These are phyloP conservation scores for Triplophysa bombifrons DNA, from an alignment of 2,797 vertebrate species.

Conservation along the genomic window DNA sequence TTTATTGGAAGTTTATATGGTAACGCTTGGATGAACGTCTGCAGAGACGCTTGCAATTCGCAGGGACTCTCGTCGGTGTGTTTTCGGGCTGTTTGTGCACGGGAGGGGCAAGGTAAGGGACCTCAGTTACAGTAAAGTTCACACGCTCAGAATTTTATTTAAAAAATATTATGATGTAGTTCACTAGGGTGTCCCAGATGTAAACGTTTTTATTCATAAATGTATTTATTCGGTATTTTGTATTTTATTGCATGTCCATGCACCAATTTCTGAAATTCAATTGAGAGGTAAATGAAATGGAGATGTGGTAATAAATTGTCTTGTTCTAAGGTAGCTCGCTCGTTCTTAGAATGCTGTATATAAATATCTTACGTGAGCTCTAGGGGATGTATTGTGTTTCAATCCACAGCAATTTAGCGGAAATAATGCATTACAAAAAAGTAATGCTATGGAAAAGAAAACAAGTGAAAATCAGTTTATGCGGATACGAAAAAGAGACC, in stretches of 20 bases:
- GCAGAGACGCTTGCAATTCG: constrained; percentile 50
- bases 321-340: not conserved
- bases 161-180: not conserved
- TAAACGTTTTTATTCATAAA: not conserved
- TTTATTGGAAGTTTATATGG: constrained; percentile 68
- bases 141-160: too few species aligned
- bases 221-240: too few species aligned
- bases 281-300: not conserved
- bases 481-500: not conserved
- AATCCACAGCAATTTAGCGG: not conserved
- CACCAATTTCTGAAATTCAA: not conserved
- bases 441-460: not conserved
- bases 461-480: not conserved
- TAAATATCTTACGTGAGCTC: not conserved
- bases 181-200: constrained; percentile 1
- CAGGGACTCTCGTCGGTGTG: not conserved
- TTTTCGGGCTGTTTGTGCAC: not conserved
- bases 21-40: constrained; percentile 70
- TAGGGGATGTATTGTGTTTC: not conserved
- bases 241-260: not conserved
- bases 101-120: not conserved
- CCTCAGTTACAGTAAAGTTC: not conserved
- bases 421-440: constrained; percentile 2
- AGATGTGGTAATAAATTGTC: not conserved
- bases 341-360: not conserved